phyloP scores from a whole-genome alignment of 1,140 invertebrate species.

The Palaemon carinicauda region DNA sequence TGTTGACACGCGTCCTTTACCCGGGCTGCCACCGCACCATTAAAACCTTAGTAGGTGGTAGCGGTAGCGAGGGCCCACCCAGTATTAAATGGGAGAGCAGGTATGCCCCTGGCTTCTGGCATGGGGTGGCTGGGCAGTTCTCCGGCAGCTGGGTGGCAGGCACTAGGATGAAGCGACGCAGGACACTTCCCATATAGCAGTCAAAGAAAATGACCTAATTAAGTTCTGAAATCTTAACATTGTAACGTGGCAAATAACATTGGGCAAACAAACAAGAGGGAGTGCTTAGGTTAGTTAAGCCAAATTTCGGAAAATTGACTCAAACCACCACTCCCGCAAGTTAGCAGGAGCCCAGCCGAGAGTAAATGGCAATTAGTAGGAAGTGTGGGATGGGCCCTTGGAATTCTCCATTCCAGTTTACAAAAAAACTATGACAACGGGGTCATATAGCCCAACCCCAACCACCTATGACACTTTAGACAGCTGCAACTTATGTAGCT shows the following conservation, averaged over 20 bases:
- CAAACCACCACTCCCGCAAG: slow-evolving; percentile 14
- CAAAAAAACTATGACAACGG: neutral
- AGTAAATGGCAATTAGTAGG: slow-evolving; percentile 27
- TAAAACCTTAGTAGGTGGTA: neutral
- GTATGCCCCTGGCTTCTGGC: neutral
- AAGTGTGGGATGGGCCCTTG: slow-evolving; percentile 25
- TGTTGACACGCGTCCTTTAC: slow-evolving; percentile 45
- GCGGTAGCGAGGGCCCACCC: neutral
- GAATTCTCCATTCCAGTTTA: neutral
- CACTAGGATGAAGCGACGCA: slow-evolving; percentile 37
- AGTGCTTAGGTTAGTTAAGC: slow-evolving; percentile 20
- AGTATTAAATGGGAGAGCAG: neutral
- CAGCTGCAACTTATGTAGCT: slow-evolving; percentile 36
- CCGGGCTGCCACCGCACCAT: slow-evolving; percentile 2
- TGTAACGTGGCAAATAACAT: slow-evolving; percentile 40
- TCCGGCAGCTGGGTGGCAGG: slow-evolving; percentile 36
- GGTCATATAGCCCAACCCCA: neutral
- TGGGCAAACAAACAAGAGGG: slow-evolving; percentile 42
- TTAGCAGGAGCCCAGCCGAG: slow-evolving; percentile 26
- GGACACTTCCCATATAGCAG: slow-evolving; percentile 46
- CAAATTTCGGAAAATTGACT: slow-evolving; percentile 7
- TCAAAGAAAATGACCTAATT: slow-evolving; percentile 43
- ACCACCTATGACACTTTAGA: slow-evolving; percentile 25
- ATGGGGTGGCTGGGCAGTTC: slow-evolving; percentile 8
- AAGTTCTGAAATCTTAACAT: slow-evolving; percentile 36